These are phyloP conservation scores for Buceros bicornis DNA, from an alignment of 2,797 vertebrate genomes.

Conservation along the genomic window DNA sequence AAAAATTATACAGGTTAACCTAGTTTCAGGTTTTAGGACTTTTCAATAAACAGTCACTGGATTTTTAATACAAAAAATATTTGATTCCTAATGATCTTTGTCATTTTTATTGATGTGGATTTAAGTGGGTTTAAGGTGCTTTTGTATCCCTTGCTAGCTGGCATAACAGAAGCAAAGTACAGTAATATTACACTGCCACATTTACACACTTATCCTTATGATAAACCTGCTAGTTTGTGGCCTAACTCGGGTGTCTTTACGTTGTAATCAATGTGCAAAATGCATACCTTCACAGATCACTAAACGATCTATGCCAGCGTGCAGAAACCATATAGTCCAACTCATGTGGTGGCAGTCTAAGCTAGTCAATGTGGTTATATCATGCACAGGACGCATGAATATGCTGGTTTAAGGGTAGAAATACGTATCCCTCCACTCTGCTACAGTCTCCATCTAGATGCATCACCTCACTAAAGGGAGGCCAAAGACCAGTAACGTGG, in stretches of 20 bases:
- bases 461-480: background rate
- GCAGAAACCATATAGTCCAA: background rate
- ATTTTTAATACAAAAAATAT: background rate
- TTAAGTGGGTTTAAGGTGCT: background rate
- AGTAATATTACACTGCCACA: background rate
- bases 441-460: background rate
- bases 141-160: background rate
- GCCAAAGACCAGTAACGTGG: background rate
- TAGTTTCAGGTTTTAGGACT: background rate
- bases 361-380: background rate
- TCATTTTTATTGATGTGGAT: background rate
- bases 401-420: background rate
- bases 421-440: background rate
- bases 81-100: background rate
- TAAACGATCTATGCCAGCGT: background rate
- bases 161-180: background rate
- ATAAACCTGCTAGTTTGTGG: background rate
- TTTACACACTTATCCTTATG: background rate
- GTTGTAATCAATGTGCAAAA: background rate
- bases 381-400: background rate
- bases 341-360: background rate
- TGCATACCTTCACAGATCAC: background rate
- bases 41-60: background rate
- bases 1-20: background rate
- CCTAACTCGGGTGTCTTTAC: background rate